Percentiles rank a stretch among this genome's conserved stretches.
Evolutionary conservation across 53 echinoderm and acorn worm genomes (phyloP).

Genomic region (Actinopyga echinites): DNA sequence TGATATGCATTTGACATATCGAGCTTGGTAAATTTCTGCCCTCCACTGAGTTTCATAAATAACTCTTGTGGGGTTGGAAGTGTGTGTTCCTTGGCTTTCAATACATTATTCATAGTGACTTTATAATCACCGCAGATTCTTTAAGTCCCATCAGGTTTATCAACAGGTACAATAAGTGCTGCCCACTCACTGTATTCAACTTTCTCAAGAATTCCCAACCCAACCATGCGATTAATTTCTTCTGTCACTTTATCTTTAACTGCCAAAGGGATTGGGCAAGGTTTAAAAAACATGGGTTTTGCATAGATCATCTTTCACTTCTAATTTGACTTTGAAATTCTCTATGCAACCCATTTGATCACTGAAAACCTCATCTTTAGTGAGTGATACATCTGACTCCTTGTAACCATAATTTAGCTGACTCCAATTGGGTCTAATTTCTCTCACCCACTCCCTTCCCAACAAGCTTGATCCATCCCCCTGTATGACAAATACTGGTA

Average conservation of each 20-base stretch:
- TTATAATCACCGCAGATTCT: constrained; percentile 32
- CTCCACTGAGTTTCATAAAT: constrained; percentile 26
- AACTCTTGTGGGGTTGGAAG: not conserved
- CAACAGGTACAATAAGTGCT: constrained; percentile 20
- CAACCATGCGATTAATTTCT: constrained; percentile 1
- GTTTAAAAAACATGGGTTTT: constrained; percentile 26
- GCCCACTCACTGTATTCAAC: constrained; percentile 22
- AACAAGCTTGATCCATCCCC: constrained; percentile 12
- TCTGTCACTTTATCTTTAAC: constrained; percentile 13
- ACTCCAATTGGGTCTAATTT: constrained; percentile 11
- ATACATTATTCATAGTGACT: constrained; percentile 8
- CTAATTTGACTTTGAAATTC: not conserved
- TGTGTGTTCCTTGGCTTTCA: not conserved
- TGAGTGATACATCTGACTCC: not conserved
- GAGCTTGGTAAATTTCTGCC: constrained; percentile 34
- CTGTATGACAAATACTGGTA: not conserved
- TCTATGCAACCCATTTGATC: constrained; percentile 4
- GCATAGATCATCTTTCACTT: constrained; percentile 30
- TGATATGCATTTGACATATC: constrained; percentile 41
- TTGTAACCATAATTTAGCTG: not conserved
- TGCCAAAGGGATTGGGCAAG: constrained; percentile 10
- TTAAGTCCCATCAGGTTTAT: not conserved
- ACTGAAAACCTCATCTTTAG: constrained; percentile 1
- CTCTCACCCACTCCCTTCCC: constrained; percentile 12
- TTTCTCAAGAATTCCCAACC: constrained; percentile 1